Evolutionary conservation across 2,888 invertebrate species (phyloP), one percentile per base, ranked within the genome.

Genomic region (Loripinus fragilis): DNA sequence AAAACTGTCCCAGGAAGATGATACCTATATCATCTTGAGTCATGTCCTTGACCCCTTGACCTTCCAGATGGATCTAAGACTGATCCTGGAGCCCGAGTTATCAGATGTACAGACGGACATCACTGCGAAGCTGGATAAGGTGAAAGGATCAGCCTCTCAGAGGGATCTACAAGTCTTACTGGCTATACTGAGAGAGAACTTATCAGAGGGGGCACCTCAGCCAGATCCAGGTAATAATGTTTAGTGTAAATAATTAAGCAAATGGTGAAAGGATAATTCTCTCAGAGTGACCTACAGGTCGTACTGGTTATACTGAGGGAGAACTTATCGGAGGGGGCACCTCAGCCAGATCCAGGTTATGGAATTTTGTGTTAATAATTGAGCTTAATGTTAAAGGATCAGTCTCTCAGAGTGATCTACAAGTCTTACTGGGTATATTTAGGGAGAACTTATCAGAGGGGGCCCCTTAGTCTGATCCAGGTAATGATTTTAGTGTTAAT

Each of bases 11-110:
- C 38, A 55, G 2, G 83, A 78, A 33, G 89, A 96, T 38, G 96
- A 96, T 0, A 95, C 95, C 33, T 93, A 97, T 80, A 96, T 97
- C 94, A 95, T 96, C 83, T 88, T 95, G 95, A 97, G 97, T 93
- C 96, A 96, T 1, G 96, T 97, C 50, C 93, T 97, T 15, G 97
- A 97, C 87, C 96, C 96, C 0, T 94, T 96, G 33, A 95, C 95
- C 68, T 93, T 96, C 50, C 95, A 96, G 74, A 95, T 96, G 81
- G 97, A 97, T 90, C 93, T 97, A 69, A 96, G 97, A 91, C 94
- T 96, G 66, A 95, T 95, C 77, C 94, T 95, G 10, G 95, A 95
- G 23, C 94, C 93, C 86, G 94, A 90, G 69, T 89, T 90, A 41
- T 85, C 90, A 17, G 93, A 93, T 66, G 85, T 95, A 55, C 94